A percentile compares a stretch with the other conserved stretches of the same genome.
Conservation (phyloP, 1,140 invertebrate species). For the Wiebesia pumilae region DNA sequence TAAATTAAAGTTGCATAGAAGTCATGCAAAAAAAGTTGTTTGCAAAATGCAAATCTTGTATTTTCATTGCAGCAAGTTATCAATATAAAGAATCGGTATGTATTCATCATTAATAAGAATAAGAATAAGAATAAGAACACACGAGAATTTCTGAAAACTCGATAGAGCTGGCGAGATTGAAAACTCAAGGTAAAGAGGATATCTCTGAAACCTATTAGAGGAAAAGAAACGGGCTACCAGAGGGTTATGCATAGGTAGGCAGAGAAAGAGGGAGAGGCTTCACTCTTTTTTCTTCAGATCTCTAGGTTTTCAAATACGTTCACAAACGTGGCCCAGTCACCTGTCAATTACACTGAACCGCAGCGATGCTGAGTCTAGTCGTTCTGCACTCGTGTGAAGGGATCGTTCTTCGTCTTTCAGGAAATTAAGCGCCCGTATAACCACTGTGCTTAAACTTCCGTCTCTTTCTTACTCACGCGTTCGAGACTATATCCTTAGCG, state of each 20-base stretch:
- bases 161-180: constrained; percentile 8
- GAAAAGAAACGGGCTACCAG: too few species aligned
- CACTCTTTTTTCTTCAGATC: neutral
- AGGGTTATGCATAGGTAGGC: neutral
- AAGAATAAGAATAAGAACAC: neutral
- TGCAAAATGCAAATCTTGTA: neutral
- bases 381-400: neutral
- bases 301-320: neutral
- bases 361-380: neutral
- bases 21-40: neutral
- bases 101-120: neutral
- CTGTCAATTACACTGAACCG: constrained; percentile 31
- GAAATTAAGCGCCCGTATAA: constrained; percentile 33
- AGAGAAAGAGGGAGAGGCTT: neutral
- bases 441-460: neutral
- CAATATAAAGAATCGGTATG: neutral
- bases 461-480: neutral
- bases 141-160: neutral
- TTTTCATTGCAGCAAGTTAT: neutral
- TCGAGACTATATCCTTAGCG: neutral
- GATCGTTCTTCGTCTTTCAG: constrained; percentile 19
- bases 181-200: neutral
- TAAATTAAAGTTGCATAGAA: too few species aligned
- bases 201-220: neutral
- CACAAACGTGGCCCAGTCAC: constrained; percentile 5